Evolutionary conservation across 2,113 vertebrate genomes (phyloP), one percentile per base, ranked within the genome.

Genomic region (Erythrocebus patas): DNA sequence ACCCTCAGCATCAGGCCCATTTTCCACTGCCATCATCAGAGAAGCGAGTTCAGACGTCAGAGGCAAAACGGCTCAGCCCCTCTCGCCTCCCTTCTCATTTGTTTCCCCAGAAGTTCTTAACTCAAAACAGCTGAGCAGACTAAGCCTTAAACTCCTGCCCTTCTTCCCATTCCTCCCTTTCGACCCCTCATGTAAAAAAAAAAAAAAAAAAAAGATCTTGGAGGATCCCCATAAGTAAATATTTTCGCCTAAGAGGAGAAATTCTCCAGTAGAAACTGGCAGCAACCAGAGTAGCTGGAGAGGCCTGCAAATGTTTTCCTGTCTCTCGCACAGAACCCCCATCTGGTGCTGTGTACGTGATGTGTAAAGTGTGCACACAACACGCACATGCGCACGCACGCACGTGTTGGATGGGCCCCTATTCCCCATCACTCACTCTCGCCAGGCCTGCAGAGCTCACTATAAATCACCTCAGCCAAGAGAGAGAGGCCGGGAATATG

Each of bases 401-500:
- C 64, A 48, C 38, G 20, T 0, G 2, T 94, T 89, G 35, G 75
- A 61, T 27, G 43, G 38, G 59, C n/a, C 43, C 61, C 30, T 30
- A 1, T 43, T 83, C 52, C 61, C 61, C 95, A 91, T 94, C 94
- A 80, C 88, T 97, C 96, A 89, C 55, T 70, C 78, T 48, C 38
- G 18, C 84, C 93, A 91, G 95, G 91, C 81, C 76, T 9, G 57
- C 89, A 86, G 66, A 59, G 55, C 55, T 94, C 79, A 86, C 89
- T 55, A 97, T 97, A 93, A 96, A 97, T 96, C 91, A 97, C 96
- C 94, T 93, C 73, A 12, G 68, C 61, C 7, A 14, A 40, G 43
- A 89, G 87, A 82, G 93, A 82, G 93, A 93, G 91, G 68, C 89
- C 40, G 25, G 73, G 91, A 89, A 98, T 89, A 59, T 97, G 97